These are phyloP conservation scores for Zosterops hypoxanthus DNA, from an alignment of 2,113 vertebrate genomes.

Conservation along the genomic window DNA sequence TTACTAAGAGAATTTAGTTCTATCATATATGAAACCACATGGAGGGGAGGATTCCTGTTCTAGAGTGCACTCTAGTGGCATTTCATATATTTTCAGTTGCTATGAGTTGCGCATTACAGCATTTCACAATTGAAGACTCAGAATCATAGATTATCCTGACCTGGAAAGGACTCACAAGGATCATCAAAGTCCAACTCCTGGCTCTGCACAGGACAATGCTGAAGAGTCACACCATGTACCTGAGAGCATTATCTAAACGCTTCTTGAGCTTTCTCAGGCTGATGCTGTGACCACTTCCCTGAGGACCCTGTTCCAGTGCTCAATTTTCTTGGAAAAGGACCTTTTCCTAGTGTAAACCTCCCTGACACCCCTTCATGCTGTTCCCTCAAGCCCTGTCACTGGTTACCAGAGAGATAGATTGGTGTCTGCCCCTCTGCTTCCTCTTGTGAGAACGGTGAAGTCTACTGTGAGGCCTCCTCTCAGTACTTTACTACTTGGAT, in stretches of 20 bases:
- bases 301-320: background rate
- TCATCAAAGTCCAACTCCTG: background rate
- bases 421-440: background rate
- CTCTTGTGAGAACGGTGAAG: background rate
- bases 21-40: background rate
- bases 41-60: background rate
- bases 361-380: background rate
- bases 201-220: background rate
- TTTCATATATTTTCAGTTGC: background rate
- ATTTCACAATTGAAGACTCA: background rate
- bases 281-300: background rate
- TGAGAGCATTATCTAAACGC: background rate
- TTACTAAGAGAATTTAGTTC: background rate
- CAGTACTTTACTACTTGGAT: background rate
- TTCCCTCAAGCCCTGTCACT: background rate
- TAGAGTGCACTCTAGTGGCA: background rate
- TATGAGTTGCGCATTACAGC: background rate
- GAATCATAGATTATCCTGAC: background rate
- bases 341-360: background rate
- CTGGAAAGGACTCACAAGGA: background rate
- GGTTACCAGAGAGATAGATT: background rate
- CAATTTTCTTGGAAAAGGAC: background rate
- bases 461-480: background rate
- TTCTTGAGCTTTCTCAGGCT: background rate
- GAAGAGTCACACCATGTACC: background rate